These are phyloP conservation scores for Sparus aurata DNA, from an alignment of 2,797 vertebrate genomes.

Conservation along the genomic window DNA sequence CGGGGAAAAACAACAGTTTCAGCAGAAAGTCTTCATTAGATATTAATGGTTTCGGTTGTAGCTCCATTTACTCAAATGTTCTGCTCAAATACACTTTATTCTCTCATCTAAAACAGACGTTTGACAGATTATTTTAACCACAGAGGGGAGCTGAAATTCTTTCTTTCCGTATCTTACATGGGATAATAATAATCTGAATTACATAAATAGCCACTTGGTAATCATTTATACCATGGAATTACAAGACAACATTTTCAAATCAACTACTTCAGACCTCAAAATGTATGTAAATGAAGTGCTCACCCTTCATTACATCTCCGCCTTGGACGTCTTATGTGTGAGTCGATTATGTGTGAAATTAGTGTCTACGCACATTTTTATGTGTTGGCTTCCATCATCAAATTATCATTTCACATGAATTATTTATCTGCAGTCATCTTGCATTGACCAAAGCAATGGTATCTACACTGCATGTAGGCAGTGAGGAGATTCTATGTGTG, in stretches of 20 bases:
- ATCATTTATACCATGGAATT: neutral
- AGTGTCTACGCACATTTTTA: neutral
- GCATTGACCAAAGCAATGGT: conserved; percentile 24
- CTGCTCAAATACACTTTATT: neutral
- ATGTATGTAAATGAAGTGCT: conserved; percentile 30
- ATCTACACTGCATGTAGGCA: conserved; percentile 3
- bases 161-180: neutral
- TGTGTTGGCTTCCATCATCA: conserved; percentile 18
- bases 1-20: neutral
- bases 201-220: conserved; percentile 11
- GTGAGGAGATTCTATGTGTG: neutral
- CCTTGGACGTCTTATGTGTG: neutral
- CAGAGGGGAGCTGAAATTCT: neutral
- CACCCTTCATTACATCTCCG: conserved; percentile 14
- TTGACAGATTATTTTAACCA: neutral
- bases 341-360: neutral
- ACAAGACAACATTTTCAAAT: conserved; percentile 25
- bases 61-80: neutral
- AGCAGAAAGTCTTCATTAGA: neutral
- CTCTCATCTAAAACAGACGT: neutral
- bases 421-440: conserved; percentile 46
- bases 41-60: neutral
- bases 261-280: neutral
- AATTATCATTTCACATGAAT: conserved; percentile 46
- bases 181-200: conserved; percentile 2